Percentiles rank a stretch among this genome's conserved stretches.
These are phyloP conservation scores for Gallinago paraguaiae DNA, from an alignment of 2,113 vertebrate genomes.

Conservation along the genomic window DNA sequence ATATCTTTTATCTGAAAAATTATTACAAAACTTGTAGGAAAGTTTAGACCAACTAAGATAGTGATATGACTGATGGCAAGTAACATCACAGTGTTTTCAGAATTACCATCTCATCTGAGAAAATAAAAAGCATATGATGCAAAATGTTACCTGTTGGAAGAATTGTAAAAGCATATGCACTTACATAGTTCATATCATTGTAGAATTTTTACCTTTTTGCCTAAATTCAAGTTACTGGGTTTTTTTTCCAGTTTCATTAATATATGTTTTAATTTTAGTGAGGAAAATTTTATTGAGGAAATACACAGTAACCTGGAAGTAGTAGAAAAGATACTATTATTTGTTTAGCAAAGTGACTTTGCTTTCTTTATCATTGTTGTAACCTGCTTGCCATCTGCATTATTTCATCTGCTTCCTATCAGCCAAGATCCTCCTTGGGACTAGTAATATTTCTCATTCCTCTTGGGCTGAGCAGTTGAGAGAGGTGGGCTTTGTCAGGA, in stretches of 20 bases:
- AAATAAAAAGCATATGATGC: neutral
- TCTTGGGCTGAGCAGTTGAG: neutral
- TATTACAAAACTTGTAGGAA: constrained; percentile 1
- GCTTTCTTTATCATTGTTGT: neutral
- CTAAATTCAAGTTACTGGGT: neutral
- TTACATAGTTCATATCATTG: neutral
- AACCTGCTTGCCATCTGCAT: neutral
- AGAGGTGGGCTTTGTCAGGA: neutral
- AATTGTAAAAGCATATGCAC: neutral
- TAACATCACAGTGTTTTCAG: neutral
- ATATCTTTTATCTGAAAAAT: neutral
- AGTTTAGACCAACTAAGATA: neutral
- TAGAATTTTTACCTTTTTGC: neutral
- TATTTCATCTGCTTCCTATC: neutral
- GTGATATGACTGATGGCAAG: neutral
- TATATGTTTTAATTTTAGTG: neutral
- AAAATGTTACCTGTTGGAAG: neutral
- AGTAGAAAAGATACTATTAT: neutral
- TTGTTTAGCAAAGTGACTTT: neutral
- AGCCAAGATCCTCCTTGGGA: neutral
- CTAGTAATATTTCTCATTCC: neutral
- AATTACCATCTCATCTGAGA: neutral
- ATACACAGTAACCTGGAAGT: neutral
- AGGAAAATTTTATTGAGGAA: neutral
- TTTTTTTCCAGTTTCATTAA: neutral